Percentiles rank a stretch among this genome's conserved stretches.
These are phyloP conservation scores for Drosophila mimetica DNA, from an alignment of 2,888 invertebrate genomes.

Conservation along the genomic window DNA sequence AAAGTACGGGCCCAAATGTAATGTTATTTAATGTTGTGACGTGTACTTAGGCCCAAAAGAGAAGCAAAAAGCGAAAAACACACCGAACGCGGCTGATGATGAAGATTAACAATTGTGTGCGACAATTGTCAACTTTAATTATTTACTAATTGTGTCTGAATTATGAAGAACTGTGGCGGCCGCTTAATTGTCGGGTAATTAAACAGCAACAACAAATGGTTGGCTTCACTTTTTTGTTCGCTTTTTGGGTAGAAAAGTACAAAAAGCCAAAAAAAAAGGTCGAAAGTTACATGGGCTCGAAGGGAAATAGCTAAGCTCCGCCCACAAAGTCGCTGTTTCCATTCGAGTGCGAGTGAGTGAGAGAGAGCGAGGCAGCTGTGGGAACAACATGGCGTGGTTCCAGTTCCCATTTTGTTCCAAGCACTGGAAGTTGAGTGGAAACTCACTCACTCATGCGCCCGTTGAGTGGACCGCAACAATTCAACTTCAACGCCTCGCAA, in stretches of 20 bases:
- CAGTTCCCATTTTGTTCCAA: conserved; percentile 65
- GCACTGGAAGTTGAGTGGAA: conserved; percentile 60
- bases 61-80: conserved; percentile 4
- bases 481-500: conserved; percentile 53
- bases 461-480: conserved; percentile 42
- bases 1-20: conserved; percentile 7
- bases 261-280: conserved; percentile 8
- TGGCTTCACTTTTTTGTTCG: conserved; percentile 35
- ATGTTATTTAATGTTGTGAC: conserved; percentile 47
- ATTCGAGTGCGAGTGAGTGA: conserved; percentile 23
- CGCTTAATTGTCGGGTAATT: conserved; percentile 66
- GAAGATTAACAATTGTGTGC: conserved; percentile 53
- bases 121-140: conserved; percentile 71
- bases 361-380: conserved; percentile 18
- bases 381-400: conserved; percentile 81
- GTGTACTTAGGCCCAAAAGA: conserved; percentile 29
- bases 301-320: conserved; percentile 51
- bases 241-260: conserved; percentile 33
- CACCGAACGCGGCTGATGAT: conserved; percentile 17
- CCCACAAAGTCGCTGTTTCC: conserved; percentile 48
- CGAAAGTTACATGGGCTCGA: conserved; percentile 26
- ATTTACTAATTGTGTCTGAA: conserved; percentile 77
- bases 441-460: conserved; percentile 11
- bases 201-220: conserved; percentile 53
- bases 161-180: conserved; percentile 63